phyloP scores from a whole-genome alignment of 2,113 vertebrate species.

The Lophochroa leadbeateri region DNA sequence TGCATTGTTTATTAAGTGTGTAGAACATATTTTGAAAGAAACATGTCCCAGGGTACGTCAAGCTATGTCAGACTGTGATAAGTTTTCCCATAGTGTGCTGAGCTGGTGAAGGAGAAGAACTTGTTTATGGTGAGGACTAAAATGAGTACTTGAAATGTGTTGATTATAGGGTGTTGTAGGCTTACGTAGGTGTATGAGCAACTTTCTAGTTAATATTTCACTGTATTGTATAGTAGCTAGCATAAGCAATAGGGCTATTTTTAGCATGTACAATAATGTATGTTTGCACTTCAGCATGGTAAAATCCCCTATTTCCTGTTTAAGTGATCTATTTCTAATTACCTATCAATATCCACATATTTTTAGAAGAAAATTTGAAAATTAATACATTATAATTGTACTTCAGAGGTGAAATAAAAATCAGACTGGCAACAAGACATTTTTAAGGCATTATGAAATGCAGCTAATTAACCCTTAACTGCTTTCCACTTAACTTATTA shows the following conservation, averaged over 20 bases:
- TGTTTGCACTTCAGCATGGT: neutral
- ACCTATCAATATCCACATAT: neutral
- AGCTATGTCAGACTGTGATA: neutral
- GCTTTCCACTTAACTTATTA: conserved; percentile 21
- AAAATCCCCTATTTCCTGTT: neutral
- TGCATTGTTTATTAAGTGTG: neutral
- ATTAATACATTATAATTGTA: neutral
- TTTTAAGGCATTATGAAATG: conserved; percentile 1
- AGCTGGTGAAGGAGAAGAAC: conserved; percentile 9
- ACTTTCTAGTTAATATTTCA: neutral
- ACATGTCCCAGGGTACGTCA: neutral
- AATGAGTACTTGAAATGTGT: conserved; percentile 12
- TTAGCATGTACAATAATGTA: neutral
- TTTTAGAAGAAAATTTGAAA: neutral
- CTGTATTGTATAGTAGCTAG: neutral
- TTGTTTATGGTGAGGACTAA: neutral
- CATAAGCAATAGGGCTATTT: neutral
- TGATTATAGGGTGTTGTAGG: neutral
- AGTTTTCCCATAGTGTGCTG: neutral
- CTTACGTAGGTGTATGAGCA: neutral
- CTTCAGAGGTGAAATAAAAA: conserved; percentile 9
- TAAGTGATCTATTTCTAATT: conserved; percentile 7
- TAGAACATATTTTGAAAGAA: conserved; percentile 31
- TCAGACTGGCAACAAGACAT: neutral
- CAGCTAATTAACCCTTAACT: conserved; percentile 29